Conservation (phyloP, 2,797 vertebrate genomes). For the Poeciliopsis presidionis region DNA sequence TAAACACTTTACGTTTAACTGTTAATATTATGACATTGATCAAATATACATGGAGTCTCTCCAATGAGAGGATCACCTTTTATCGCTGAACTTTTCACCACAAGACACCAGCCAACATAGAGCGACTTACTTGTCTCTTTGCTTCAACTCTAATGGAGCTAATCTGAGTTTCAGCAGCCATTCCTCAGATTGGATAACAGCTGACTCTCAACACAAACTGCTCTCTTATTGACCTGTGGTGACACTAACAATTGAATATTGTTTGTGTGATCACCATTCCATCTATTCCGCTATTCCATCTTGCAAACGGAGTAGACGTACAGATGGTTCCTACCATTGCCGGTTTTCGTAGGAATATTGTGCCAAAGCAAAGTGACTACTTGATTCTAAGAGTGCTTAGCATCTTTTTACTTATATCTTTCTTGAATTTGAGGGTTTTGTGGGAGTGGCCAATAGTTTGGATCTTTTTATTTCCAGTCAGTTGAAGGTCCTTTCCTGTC, state of each 20-base stretch:
- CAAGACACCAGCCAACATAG: neutral
- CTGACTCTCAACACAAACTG: neutral
- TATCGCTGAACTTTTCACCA: neutral
- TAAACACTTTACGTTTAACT: neutral
- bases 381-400: neutral
- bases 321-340: neutral
- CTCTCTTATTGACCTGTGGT: neutral
- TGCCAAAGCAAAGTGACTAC: neutral
- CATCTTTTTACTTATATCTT: neutral
- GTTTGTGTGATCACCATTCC: too few relatives aligned
- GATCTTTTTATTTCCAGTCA: conserved; percentile 39
- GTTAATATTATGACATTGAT: neutral
- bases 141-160: neutral
- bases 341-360: neutral
- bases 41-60: neutral
- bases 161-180: neutral
- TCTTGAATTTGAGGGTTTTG: conserved; percentile 20
- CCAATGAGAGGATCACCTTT: neutral
- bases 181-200: neutral
- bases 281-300: neutral
- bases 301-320: neutral
- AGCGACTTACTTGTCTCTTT: neutral
- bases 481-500: conserved; percentile 74
- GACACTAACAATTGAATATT: neutral
- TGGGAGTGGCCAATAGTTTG: conserved; percentile 34